phyloP scores from a whole-genome alignment of 2,888 invertebrate species.

The Platycheirus rosarum region DNA sequence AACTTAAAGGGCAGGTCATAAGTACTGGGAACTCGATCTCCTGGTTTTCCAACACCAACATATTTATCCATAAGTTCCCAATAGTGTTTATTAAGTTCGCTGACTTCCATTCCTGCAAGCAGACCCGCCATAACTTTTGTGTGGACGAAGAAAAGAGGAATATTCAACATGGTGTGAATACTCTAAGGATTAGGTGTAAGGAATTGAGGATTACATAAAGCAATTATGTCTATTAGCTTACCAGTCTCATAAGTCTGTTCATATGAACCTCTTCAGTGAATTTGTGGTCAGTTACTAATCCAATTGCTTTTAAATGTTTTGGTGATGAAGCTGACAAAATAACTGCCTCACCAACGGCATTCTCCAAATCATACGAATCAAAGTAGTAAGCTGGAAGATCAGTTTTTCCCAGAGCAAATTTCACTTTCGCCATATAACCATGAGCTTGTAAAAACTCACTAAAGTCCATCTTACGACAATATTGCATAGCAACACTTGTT shows the following conservation, averaged over 20 bases:
- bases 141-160: slow-evolving; percentile 4
- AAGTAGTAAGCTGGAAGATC: slow-evolving; percentile 53
- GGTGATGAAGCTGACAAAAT: slow-evolving; percentile 56
- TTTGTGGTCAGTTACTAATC: neutral
- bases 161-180: neutral
- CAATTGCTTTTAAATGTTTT: slow-evolving; percentile 39
- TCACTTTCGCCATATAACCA: slow-evolving; percentile 53
- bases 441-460: slow-evolving; percentile 67
- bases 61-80: slow-evolving; percentile 86
- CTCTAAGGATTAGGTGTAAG: neutral
- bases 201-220: neutral
- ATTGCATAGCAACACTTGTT: slow-evolving; percentile 37
- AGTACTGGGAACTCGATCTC: slow-evolving; percentile 81
- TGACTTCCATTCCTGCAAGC: slow-evolving; percentile 85
- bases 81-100: slow-evolving; percentile 86
- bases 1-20: slow-evolving; percentile 23
- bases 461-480: slow-evolving; percentile 63
- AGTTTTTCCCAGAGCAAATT: slow-evolving; percentile 47
- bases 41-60: slow-evolving; percentile 87
- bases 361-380: slow-evolving; percentile 40
- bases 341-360: slow-evolving; percentile 56
- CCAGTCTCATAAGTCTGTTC: slow-evolving; percentile 58
- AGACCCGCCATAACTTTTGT: slow-evolving; percentile 87
- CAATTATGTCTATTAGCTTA: neutral
- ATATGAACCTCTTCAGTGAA: slow-evolving; percentile 15